Base-by-base conservation (phyloP, 2,888 invertebrate species). In the Torymus aiolomorphi region DNA sequence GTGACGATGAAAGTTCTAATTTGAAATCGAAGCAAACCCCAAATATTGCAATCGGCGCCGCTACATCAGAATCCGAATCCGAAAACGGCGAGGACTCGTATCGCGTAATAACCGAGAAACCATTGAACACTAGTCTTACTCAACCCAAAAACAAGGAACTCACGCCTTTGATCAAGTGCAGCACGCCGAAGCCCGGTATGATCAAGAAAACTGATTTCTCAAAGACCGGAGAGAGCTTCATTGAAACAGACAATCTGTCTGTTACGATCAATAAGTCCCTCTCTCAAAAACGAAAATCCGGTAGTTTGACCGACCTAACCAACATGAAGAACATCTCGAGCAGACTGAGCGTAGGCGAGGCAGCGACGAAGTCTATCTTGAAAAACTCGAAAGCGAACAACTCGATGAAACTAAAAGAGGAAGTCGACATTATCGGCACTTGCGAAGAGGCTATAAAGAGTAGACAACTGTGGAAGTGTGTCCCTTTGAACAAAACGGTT, bases 41-140 rank as follows among this genome's bases (percentile, higher is more conserved):
- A 42, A 42, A 1, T 10, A 42, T 42, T 42, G 42, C 8, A 42
- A 42, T 42, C 1, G 42, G 8, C 1, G 42, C 42, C 8, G 8
- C 42, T 8, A 42, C 42, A 1, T 42, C 42, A 5, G 72, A 73
- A n/a, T 80, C 81, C 2, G 76, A 59, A 52, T 62, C 71, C 1
- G 82, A 80, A 49, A 52, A 61, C 0, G 76, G 71, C 4, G 82
- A 80, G 10, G 80, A 82, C 42, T 77, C 75, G 13, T 82, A 80
- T 14, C 75, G 59, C 0, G 20, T 82, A 16, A 66, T 82, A 18
- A 51, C 61, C 24, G 18, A 42, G 11, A 24, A 80, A 16, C 57
- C 67, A 56, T 12, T 12, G 12, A 52, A 77, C 20, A 10, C 31
- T 14, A 65, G 20, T 20, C 4, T 14, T 2, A 11, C 52, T 12